A percentile compares a stretch with the other conserved stretches of the same genome.
Conservation (phyloP, 2,888 invertebrate genomes). For the Dichetophora obliterata region DNA sequence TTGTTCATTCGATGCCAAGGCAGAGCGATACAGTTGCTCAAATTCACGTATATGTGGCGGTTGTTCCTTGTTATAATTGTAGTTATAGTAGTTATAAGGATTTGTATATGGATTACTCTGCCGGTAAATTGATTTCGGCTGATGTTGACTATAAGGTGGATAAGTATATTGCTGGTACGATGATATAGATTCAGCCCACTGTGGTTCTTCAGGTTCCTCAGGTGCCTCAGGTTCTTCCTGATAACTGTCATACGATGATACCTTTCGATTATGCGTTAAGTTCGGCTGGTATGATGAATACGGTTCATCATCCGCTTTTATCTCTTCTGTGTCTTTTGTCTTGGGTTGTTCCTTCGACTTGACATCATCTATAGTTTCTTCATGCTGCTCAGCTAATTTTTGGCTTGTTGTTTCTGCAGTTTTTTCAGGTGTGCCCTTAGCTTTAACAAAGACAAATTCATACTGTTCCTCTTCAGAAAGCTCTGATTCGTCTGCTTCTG, state of each 20-base stretch:
- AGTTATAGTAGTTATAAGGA: not conserved
- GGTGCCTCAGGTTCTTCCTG: slow-evolving; percentile 8
- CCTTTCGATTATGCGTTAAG: slow-evolving; percentile 20
- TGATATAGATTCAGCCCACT: not conserved
- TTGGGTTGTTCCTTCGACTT: not conserved
- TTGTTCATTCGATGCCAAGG: not conserved
- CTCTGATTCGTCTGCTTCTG: not conserved
- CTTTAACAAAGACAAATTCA: not conserved
- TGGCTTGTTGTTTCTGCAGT: no score
- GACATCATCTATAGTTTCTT: not conserved
- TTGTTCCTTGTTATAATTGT: not conserved
- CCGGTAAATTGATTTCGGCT: not conserved
- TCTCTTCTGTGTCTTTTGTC: not conserved
- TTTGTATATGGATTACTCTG: not conserved
- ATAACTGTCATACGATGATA: slow-evolving; percentile 14
- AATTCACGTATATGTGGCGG: slow-evolving; percentile 37
- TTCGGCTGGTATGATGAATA: not conserved
- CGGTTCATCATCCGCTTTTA: not conserved
- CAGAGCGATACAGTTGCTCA: slow-evolving; percentile 36
- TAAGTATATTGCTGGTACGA: not conserved
- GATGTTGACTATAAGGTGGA: not conserved
- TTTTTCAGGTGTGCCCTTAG: not conserved
- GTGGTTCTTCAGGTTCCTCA: no score
- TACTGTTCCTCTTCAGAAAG: not conserved
- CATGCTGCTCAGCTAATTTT: not conserved